Evolutionary conservation across 1,140 invertebrate species (phyloP).

Genomic region (Saccostrea echinata): DNA sequence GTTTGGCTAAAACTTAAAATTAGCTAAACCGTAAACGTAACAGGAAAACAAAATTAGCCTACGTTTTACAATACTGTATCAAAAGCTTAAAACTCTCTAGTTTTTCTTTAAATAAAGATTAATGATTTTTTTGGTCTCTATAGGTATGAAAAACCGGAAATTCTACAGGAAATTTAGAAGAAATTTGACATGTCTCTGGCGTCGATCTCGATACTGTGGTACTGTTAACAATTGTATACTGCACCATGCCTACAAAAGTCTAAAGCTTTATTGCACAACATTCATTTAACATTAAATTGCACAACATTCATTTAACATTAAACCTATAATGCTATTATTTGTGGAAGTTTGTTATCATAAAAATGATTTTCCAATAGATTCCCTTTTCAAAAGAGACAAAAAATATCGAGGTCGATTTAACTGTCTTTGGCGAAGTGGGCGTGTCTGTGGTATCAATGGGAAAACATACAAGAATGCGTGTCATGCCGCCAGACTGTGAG

Average conservation of each 20-base stretch:
- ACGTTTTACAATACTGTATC: not conserved
- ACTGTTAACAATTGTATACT: not conserved
- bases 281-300: too few relatives aligned
- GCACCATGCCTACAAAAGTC: too few relatives aligned
- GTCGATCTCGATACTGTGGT: not conserved
- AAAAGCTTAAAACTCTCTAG: too few relatives aligned
- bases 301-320: too few relatives aligned
- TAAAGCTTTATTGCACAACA: too few relatives aligned
- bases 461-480: slow-evolving; percentile 49
- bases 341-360: too few relatives aligned
- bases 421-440: not conserved
- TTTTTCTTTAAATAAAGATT: not conserved
- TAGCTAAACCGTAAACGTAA: too few relatives aligned
- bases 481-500: slow-evolving; percentile 3
- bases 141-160: not conserved
- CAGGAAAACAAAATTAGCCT: not conserved
- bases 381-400: not conserved
- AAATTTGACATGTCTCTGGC: not conserved
- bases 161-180: not conserved
- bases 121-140: not conserved
- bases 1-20: not conserved
- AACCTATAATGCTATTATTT: too few relatives aligned
- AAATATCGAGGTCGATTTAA: not conserved
- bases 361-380: not conserved
- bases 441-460: slow-evolving; percentile 51